phyloP scores from a whole-genome alignment of 2,113 vertebrate species.

The Hemiscyllium ocellatum region DNA sequence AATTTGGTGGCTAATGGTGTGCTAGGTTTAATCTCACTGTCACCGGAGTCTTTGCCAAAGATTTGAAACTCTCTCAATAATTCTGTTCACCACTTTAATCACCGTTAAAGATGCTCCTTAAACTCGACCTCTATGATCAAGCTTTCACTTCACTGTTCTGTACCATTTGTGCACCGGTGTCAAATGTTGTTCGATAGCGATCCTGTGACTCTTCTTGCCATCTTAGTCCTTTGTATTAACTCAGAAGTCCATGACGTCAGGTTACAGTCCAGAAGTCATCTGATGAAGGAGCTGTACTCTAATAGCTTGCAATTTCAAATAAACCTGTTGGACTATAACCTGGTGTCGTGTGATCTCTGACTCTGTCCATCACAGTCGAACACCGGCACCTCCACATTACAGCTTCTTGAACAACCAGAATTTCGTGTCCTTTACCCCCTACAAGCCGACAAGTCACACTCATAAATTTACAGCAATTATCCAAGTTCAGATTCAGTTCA shows the following conservation, averaged over 20 bases:
- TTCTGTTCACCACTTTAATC: neutral
- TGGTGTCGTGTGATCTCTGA: too few species aligned
- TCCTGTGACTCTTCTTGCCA: neutral
- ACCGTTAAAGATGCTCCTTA: neutral
- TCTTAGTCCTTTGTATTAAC: neutral
- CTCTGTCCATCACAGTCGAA: too few species aligned
- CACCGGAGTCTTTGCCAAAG: too few species aligned
- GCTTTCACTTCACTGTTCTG: neutral
- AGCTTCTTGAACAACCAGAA: neutral
- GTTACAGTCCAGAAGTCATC: too few species aligned
- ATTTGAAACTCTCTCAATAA: too few species aligned
- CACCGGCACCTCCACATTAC: neutral
- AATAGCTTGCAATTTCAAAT: too few species aligned
- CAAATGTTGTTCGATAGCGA: neutral
- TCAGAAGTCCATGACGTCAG: too few species aligned
- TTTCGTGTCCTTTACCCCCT: neutral
- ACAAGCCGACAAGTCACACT: neutral
- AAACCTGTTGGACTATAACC: too few species aligned
- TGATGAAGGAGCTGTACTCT: too few species aligned
- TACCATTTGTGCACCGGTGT: neutral
- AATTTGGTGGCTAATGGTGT: too few species aligned
- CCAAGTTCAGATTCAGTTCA: neutral
- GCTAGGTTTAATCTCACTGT: too few species aligned
- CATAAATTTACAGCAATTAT: neutral
- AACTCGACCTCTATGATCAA: neutral